Conservation (phyloP, 2,888 invertebrate species). For the Taenaris catops region DNA sequence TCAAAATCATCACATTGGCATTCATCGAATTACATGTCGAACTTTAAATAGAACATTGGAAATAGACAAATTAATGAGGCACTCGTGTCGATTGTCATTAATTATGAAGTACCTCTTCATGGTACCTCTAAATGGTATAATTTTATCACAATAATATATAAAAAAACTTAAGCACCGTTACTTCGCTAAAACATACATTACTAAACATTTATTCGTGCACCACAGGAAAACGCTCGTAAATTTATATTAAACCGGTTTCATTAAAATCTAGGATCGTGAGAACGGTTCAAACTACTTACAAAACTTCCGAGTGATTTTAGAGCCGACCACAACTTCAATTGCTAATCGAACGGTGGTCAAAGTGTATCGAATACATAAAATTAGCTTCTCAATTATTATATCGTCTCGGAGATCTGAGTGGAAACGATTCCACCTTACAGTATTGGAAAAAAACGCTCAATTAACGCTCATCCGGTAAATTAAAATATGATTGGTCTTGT, state of each 20-base stretch:
- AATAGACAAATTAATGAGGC: too few species aligned
- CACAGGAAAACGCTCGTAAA: slow-evolving; percentile 20
- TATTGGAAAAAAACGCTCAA: slow-evolving; percentile 27
- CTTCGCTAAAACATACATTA: slow-evolving; percentile 11
- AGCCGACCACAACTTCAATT: slow-evolving; percentile 8
- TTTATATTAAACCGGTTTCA: slow-evolving; percentile 18
- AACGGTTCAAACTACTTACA: slow-evolving; percentile 20
- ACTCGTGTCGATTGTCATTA: too few species aligned
- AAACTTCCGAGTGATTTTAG: slow-evolving; percentile 16
- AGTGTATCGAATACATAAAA: slow-evolving; percentile 25
- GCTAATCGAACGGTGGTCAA: slow-evolving; percentile 18
- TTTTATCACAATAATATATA: background rate
- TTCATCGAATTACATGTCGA: too few species aligned
- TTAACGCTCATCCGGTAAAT: slow-evolving; percentile 48
- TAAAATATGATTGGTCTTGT: slow-evolving; percentile 33
- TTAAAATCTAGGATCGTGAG: slow-evolving; percentile 27
- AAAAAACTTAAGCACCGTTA: slow-evolving; percentile 11
- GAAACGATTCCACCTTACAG: slow-evolving; percentile 9
- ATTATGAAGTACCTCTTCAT: too few species aligned
- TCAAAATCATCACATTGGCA: too few species aligned
- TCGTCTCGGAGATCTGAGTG: slow-evolving; percentile 11
- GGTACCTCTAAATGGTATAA: too few species aligned
- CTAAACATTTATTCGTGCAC: slow-evolving; percentile 16
- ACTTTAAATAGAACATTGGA: too few species aligned
- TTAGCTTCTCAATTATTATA: slow-evolving; percentile 23